Conservation (phyloP, 2,797 vertebrate species). For the Poeciliopsis paucimaculata region DNA sequence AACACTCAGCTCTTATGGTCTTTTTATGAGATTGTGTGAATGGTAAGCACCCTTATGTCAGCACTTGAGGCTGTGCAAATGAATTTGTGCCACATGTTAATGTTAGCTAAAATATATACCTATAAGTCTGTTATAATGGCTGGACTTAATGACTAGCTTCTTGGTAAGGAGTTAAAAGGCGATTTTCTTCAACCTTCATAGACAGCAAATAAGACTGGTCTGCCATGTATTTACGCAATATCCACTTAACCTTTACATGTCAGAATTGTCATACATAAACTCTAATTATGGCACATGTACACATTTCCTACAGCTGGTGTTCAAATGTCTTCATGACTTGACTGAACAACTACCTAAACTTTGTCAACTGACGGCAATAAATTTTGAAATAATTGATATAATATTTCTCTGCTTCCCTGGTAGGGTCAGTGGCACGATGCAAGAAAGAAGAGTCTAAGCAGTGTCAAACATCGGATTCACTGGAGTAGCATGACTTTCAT, state of each 20-base stretch:
- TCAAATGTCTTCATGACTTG: not conserved
- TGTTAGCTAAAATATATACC: constrained; percentile 40
- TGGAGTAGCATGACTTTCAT: not conserved
- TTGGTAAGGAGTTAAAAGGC: not conserved
- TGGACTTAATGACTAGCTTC: constrained; percentile 44
- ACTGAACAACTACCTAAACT: not conserved
- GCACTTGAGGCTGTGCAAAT: constrained; percentile 45
- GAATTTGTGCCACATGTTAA: constrained; percentile 43
- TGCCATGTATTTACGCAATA: not conserved
- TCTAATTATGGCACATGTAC: not conserved
- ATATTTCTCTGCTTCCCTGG: not conserved
- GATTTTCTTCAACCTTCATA: not conserved
- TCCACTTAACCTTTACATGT: not conserved
- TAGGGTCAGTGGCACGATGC: not conserved
- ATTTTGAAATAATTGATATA: not conserved
- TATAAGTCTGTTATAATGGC: constrained; percentile 35
- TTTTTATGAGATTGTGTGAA: constrained; percentile 47
- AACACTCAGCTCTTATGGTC: constrained; percentile 42
- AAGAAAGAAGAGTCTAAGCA: not conserved
- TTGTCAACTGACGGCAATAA: not conserved
- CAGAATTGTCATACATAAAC: not conserved
- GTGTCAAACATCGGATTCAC: not conserved
- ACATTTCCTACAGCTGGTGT: not conserved
- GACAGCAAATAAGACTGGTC: not conserved
- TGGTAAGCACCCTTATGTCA: constrained; percentile 37